Evolutionary conservation across 2,113 vertebrate genomes (phyloP).

Genomic region (Hippopotamus amphibius): DNA sequence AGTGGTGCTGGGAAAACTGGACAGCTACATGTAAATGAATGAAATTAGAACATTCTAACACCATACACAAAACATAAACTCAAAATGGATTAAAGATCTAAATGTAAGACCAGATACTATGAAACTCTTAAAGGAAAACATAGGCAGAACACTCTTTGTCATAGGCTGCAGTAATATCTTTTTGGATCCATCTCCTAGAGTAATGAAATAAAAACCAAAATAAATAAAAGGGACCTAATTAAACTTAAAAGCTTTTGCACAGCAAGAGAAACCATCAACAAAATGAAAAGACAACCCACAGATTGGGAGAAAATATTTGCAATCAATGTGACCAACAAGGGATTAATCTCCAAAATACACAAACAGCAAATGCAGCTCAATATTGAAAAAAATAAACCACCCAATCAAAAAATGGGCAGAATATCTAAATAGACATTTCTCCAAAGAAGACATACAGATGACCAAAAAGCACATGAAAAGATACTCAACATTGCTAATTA

Average conservation of each 20-base stretch:
- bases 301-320: not conserved
- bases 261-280: not conserved
- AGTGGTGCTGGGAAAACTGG: no score
- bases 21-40: no score
- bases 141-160: not conserved
- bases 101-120: not conserved
- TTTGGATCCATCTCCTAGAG: not conserved
- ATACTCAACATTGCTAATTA: not conserved
- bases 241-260: not conserved
- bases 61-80: no score
- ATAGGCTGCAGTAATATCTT: not conserved
- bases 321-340: not conserved
- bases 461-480: no score
- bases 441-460: no score
- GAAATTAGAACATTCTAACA: no score
- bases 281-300: not conserved
- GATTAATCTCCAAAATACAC: not conserved
- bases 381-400: no score
- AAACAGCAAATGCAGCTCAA: no score
- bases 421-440: no score
- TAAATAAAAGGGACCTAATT: not conserved
- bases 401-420: no score
- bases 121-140: not conserved
- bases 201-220: not conserved
- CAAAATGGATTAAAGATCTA: not conserved